phyloP scores from a whole-genome alignment of 1,140 invertebrate species.

The Macrosteles quadrilineatus region DNA sequence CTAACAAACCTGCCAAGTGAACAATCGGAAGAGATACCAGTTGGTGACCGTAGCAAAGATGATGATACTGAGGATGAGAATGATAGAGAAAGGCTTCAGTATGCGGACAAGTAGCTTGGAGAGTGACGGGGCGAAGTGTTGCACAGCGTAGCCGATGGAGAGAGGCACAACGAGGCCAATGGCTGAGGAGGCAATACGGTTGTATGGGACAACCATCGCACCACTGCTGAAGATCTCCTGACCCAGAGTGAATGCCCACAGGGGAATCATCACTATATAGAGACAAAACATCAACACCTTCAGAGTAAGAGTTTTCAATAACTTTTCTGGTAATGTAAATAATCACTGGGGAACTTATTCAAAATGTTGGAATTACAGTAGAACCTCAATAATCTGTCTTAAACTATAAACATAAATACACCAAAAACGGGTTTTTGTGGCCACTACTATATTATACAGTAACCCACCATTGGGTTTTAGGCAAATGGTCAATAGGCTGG shows the following conservation, averaged over 20 bases:
- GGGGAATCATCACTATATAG: constrained; percentile 83
- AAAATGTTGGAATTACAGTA: background rate
- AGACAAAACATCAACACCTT: constrained; percentile 41
- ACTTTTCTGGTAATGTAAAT: no score
- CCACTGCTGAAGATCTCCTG: constrained; percentile 65
- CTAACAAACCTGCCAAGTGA: constrained; percentile 75
- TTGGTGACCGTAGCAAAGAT: constrained; percentile 92
- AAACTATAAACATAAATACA: no score
- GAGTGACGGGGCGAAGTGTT: constrained; percentile 65
- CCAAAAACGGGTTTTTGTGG: no score
- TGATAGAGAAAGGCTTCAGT: constrained; percentile 81
- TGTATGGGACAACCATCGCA: constrained; percentile 77
- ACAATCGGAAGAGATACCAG: constrained; percentile 85
- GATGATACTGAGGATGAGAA: constrained; percentile 86
- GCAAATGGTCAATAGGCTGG: no score
- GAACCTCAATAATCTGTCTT: background rate
- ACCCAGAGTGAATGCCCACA: constrained; percentile 95
- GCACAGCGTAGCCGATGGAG: constrained; percentile 74
- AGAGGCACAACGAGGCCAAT: constrained; percentile 81
- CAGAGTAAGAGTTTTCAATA: constrained; percentile 5
- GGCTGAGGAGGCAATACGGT: constrained; percentile 73
- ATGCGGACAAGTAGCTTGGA: constrained; percentile 72
- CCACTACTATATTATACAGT: no score
- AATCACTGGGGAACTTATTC: background rate
- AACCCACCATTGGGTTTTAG: no score